These are phyloP conservation scores for Tuta absoluta DNA, from an alignment of 2,888 invertebrate species.

Conservation along the genomic window DNA sequence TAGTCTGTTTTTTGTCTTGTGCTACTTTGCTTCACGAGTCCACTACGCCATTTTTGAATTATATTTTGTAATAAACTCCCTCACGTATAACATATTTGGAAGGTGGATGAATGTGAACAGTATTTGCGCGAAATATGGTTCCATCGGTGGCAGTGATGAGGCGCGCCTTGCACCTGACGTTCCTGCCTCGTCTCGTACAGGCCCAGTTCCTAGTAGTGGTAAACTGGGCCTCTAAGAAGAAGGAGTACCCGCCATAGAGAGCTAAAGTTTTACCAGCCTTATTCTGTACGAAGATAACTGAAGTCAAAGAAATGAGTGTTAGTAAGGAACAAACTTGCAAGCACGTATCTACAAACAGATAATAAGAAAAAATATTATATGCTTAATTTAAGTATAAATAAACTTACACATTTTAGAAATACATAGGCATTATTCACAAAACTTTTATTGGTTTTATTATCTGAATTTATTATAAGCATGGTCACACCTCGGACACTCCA, in stretches of 20 bases:
- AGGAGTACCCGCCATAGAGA: background rate
- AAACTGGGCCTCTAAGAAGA: background rate
- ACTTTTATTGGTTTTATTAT: too few species aligned
- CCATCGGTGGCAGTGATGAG: constrained; percentile 32
- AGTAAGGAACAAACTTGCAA: too few species aligned
- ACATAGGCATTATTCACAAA: too few species aligned
- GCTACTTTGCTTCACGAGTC: too few species aligned
- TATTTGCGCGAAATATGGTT: constrained; percentile 14
- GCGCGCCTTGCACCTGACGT: constrained; percentile 35
- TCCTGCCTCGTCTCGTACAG: constrained; percentile 26
- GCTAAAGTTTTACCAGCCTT: background rate
- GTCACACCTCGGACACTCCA: too few species aligned
- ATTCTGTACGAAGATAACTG: constrained; percentile 4
- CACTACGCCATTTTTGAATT: background rate
- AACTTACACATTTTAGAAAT: too few species aligned
- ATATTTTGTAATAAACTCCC: constrained; percentile 16
- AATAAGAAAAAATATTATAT: too few species aligned
- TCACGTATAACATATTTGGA: constrained; percentile 25
- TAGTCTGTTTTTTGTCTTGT: too few species aligned
- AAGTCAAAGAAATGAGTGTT: background rate
- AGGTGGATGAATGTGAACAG: constrained; percentile 25
- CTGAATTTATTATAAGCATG: too few species aligned
- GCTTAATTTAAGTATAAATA: too few species aligned
- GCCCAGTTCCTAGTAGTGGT: background rate
- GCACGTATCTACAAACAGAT: too few species aligned